These are phyloP conservation scores for Nothoprocta pentlandii DNA, from an alignment of 2,113 vertebrate genomes.

Conservation along the genomic window DNA sequence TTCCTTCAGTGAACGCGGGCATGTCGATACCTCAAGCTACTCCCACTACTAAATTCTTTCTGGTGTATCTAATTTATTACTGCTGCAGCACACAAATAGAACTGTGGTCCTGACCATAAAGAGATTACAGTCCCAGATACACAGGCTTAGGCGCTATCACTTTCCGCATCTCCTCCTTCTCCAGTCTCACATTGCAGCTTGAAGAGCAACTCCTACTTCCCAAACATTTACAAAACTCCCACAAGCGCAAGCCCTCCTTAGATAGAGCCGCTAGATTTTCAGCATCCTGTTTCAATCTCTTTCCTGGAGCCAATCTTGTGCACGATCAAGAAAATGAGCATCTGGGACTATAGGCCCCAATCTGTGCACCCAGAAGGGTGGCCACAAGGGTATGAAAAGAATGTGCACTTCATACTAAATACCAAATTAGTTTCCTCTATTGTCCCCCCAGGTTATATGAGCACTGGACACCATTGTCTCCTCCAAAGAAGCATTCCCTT, in stretches of 20 bases:
- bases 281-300: neutral
- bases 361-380: neutral
- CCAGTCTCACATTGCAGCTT: neutral
- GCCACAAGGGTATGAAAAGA: neutral
- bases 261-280: neutral
- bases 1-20: neutral
- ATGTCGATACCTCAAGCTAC: neutral
- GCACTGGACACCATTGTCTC: fast-evolving
- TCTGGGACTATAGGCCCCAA: neutral
- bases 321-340: fast-evolving
- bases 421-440: neutral
- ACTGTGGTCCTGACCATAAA: neutral
- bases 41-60: neutral
- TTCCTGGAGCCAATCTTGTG: neutral
- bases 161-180: neutral
- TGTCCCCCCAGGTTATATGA: neutral
- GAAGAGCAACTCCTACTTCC: neutral
- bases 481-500: neutral
- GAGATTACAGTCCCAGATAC: neutral
- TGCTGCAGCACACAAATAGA: neutral
- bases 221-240: neutral
- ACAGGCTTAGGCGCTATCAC: fast-evolving
- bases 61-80: neutral
- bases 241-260: neutral
- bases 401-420: neutral